phyloP scores from a whole-genome alignment of 2,113 vertebrate species.

The Turnix velox region DNA sequence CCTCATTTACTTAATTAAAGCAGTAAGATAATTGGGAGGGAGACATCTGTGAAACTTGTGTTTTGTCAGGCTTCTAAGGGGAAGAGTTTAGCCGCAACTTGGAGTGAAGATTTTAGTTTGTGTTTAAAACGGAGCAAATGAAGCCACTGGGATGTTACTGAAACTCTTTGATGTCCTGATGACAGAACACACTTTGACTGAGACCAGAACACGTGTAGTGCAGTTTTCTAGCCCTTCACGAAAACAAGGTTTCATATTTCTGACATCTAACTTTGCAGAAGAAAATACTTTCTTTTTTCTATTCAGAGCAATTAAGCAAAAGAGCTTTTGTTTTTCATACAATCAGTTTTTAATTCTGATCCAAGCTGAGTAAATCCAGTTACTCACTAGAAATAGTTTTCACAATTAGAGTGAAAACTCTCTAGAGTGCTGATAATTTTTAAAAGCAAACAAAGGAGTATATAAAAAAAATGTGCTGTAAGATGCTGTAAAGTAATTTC shows the following conservation, averaged over 20 bases:
- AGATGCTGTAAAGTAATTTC: neutral
- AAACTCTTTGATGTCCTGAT: neutral
- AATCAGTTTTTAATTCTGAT: neutral
- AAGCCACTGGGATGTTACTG: neutral
- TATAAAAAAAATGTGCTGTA: neutral
- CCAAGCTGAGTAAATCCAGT: neutral
- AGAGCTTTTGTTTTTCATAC: neutral
- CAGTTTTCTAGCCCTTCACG: neutral
- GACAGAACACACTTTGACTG: neutral
- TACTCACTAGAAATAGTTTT: neutral
- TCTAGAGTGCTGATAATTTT: neutral
- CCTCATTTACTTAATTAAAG: neutral
- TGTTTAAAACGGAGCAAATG: neutral
- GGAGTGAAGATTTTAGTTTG: neutral
- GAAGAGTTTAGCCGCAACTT: neutral
- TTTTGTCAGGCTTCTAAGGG: neutral
- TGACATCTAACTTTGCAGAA: neutral
- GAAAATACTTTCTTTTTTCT: neutral
- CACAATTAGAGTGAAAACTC: neutral
- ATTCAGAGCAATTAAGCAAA: neutral
- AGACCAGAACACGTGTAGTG: neutral
- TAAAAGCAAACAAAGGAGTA: neutral
- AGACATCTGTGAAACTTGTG: neutral
- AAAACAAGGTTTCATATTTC: neutral
- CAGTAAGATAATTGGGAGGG: neutral